Evolutionary conservation across 2,797 vertebrate genomes (phyloP).

Genomic region (Xiphorhynchus erythropygius): DNA sequence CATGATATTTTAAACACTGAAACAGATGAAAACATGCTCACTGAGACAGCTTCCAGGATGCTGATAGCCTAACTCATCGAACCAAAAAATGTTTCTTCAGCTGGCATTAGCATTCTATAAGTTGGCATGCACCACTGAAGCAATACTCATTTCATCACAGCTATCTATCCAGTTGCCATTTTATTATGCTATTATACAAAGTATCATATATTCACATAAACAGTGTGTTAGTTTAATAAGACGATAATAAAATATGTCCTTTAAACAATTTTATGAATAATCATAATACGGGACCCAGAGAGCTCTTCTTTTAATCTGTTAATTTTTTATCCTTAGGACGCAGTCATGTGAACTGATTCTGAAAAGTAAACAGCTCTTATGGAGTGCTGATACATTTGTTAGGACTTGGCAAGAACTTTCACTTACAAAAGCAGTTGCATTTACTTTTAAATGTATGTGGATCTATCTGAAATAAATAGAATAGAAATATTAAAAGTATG

Average conservation of each 20-base stretch:
- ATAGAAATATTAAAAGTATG: background rate
- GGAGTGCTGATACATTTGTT: background rate
- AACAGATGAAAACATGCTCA: background rate
- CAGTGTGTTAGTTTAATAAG: background rate
- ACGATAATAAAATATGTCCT: background rate
- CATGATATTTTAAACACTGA: background rate
- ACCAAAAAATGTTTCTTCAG: conserved; percentile 34
- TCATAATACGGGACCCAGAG: background rate
- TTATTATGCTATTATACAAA: background rate
- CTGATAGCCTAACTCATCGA: background rate
- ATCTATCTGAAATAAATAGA: background rate
- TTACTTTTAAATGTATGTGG: background rate
- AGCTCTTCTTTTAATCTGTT: background rate
- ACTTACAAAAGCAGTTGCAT: background rate
- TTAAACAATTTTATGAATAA: background rate
- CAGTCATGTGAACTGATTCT: background rate
- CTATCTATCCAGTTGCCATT: background rate
- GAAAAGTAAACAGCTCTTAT: background rate
- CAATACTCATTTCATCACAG: background rate
- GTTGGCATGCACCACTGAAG: background rate
- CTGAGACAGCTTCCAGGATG: background rate
- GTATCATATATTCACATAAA: background rate
- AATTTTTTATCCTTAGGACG: background rate
- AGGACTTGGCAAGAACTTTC: background rate
- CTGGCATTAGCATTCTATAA: background rate